Conservation (phyloP, 2,888 invertebrate species). For the Diarsia dahlii region DNA sequence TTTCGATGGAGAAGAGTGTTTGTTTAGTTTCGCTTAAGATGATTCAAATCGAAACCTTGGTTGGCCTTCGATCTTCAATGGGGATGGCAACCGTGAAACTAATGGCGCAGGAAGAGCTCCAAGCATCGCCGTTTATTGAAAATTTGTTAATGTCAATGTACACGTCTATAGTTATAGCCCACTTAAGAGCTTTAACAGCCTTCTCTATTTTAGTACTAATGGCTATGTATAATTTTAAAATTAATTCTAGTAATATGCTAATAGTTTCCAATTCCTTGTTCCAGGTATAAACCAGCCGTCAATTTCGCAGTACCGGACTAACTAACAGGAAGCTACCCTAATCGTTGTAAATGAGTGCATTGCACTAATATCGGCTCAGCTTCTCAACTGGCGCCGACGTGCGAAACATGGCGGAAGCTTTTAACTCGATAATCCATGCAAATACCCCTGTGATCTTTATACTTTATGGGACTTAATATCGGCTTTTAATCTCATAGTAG, state of each 20-base stretch:
- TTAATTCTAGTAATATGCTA: not conserved
- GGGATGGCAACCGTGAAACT: not conserved
- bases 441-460: conserved; percentile 30
- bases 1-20: conserved; percentile 20
- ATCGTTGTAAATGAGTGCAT: conserved; percentile 30
- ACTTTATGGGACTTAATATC: conserved; percentile 21
- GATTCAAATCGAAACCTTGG: not conserved
- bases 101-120: not conserved
- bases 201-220: too few species aligned
- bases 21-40: conserved; percentile 23
- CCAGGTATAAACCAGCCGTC: conserved; percentile 74
- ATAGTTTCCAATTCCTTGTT: conserved; percentile 67
- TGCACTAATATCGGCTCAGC: conserved; percentile 32
- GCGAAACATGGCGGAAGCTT: conserved; percentile 56
- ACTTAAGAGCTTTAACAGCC: too few species aligned
- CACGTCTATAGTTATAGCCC: too few species aligned
- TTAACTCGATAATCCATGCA: conserved; percentile 49
- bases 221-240: not conserved
- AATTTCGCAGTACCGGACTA: conserved; percentile 5
- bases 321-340: conserved; percentile 37
- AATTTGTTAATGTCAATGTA: not conserved
- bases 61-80: not conserved
- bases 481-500: not conserved
- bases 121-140: not conserved
- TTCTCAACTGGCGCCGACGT: conserved; percentile 30